These are phyloP conservation scores for Drosophila nikananu DNA, from an alignment of 1,140 invertebrate species.

Conservation along the genomic window DNA sequence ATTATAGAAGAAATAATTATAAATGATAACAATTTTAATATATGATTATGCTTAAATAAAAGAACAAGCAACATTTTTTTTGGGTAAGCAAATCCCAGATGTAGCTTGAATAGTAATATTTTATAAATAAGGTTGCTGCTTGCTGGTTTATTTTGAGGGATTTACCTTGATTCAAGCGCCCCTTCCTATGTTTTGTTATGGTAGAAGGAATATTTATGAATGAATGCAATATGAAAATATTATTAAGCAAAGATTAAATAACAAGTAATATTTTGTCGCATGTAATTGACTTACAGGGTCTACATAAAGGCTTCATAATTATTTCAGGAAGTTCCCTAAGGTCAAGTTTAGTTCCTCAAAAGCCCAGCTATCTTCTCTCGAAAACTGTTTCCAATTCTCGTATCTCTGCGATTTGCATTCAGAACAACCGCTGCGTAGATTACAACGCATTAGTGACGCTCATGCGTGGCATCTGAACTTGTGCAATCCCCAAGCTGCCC, in stretches of 20 bases:
- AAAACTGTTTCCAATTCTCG: background rate
- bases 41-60: too few relatives aligned
- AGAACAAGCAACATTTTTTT: too few relatives aligned
- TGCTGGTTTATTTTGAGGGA: too few relatives aligned
- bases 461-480: constrained; percentile 70
- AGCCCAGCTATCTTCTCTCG: background rate
- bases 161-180: background rate
- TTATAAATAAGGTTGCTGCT: rapidly evolving
- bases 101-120: too few relatives aligned
- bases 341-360: background rate
- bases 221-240: background rate
- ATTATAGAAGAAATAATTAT: too few relatives aligned
- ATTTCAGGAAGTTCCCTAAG: background rate
- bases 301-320: background rate
- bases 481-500: constrained; percentile 39
- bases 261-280: background rate
- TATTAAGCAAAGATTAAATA: background rate
- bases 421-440: constrained; percentile 29
- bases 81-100: too few relatives aligned
- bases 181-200: background rate
- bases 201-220: background rate
- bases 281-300: too few relatives aligned
- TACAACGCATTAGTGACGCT: constrained; percentile 66
- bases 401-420: constrained; percentile 21
- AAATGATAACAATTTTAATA: too few relatives aligned